phyloP scores from a whole-genome alignment of 2,888 invertebrate species.

The Metacarcinus magister region DNA sequence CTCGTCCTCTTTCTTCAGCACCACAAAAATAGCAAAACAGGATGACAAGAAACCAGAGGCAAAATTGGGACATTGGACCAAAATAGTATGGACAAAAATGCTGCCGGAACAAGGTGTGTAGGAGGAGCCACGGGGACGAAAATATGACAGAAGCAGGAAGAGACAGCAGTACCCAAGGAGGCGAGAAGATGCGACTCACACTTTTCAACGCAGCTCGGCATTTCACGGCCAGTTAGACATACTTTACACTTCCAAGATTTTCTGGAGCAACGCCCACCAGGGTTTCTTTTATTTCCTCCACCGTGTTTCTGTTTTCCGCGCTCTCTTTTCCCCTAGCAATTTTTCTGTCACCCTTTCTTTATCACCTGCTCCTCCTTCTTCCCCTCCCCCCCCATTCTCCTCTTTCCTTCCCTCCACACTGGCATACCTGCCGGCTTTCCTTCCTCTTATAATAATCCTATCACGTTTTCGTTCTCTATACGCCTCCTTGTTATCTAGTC shows the following conservation, averaged over 20 bases:
- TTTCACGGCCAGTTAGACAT: not conserved
- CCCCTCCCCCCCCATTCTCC: not conserved
- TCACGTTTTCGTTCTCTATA: not conserved
- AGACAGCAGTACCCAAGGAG: not conserved
- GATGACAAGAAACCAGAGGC: not conserved
- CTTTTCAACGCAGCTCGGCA: not conserved
- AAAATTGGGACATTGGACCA: not conserved
- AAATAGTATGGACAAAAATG: not conserved
- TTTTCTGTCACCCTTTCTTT: not conserved
- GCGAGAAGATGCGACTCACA: conserved; percentile 26
- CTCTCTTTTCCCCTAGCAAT: not conserved
- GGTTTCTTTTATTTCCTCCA: not conserved
- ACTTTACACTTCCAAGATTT: conserved; percentile 21
- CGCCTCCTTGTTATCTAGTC: not conserved
- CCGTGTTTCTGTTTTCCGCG: not conserved
- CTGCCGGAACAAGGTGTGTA: not conserved
- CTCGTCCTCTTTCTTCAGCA: not conserved
- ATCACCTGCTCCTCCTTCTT: not conserved
- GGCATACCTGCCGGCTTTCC: not conserved
- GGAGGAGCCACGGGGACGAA: not conserved
- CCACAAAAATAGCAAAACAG: not conserved
- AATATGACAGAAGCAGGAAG: not conserved
- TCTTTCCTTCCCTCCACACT: not conserved
- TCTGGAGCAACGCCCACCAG: not conserved
- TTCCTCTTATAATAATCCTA: not conserved